A percentile compares a stretch with the other conserved stretches of the same genome.
phyloP scores from a whole-genome alignment of 2,888 invertebrate species.

The Cheiracanthium punctorium region DNA sequence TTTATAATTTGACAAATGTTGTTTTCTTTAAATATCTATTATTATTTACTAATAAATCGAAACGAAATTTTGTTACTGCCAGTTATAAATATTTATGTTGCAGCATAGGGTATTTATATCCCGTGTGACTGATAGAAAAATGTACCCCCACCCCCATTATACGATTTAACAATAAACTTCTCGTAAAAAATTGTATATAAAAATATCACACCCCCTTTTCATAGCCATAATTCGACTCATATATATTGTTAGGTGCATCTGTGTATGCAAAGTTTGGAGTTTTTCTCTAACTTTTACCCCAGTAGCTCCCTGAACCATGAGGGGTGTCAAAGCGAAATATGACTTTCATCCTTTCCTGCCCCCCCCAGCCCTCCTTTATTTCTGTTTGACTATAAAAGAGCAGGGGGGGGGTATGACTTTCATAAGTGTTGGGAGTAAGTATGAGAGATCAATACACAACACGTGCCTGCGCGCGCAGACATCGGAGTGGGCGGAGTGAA shows the following conservation, averaged over 20 bases:
- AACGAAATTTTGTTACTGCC: no score
- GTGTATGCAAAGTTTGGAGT: background rate
- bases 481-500: constrained; percentile 37
- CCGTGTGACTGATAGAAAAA: no score
- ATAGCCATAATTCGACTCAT: background rate
- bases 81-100: no score
- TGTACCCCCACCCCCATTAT: no score
- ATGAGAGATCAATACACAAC: constrained; percentile 59
- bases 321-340: constrained; percentile 60
- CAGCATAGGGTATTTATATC: no score
- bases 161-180: no score
- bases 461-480: constrained; percentile 61
- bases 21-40: no score
- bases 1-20: no score
- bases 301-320: background rate
- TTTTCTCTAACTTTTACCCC: background rate
- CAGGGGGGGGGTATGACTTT: constrained; percentile 59
- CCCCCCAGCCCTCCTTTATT: no score
- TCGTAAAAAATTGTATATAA: no score
- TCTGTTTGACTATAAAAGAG: constrained; percentile 53
- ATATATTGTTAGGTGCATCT: background rate
- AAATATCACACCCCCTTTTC: no score
- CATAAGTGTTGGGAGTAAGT: constrained; percentile 64
- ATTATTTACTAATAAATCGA: no score
- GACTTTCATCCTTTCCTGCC: constrained; percentile 47